phyloP scores from a whole-genome alignment of 2,797 vertebrate genomes.

The Luscinia luscinia region DNA sequence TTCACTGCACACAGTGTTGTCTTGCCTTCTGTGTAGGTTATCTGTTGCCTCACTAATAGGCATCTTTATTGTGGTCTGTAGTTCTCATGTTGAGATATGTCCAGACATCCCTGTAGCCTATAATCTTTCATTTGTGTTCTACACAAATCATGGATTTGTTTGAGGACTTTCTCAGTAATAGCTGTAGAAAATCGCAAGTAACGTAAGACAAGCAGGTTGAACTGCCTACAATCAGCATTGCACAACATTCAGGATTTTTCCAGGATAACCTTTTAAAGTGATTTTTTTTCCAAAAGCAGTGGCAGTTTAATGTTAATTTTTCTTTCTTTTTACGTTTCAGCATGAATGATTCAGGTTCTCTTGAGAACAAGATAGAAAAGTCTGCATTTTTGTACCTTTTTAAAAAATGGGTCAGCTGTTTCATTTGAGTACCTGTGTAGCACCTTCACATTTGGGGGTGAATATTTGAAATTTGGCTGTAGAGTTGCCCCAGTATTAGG shows the following conservation, averaged over 20 bases:
- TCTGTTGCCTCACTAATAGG: not conserved
- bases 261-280: conserved; percentile 15
- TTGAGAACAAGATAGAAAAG: not conserved
- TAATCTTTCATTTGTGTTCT: conserved; percentile 18
- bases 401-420: not conserved
- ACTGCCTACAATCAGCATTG: not conserved
- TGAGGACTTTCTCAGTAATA: conserved; percentile 6
- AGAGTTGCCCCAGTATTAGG: not conserved
- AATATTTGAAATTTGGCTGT: not conserved
- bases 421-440: not conserved
- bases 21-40: not conserved
- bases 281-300: not conserved
- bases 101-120: not conserved
- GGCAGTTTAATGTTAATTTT: not conserved
- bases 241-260: conserved; percentile 10
- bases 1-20: not conserved
- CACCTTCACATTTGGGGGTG: not conserved
- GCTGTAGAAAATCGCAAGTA: not conserved
- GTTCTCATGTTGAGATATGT: not conserved
- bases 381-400: not conserved
- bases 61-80: not conserved
- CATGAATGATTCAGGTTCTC: conserved; percentile 23
- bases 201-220: not conserved
- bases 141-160: not conserved
- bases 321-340: not conserved